Conservation (phyloP, 1,140 invertebrate genomes). For the Parasteatoda tepidariorum region DNA sequence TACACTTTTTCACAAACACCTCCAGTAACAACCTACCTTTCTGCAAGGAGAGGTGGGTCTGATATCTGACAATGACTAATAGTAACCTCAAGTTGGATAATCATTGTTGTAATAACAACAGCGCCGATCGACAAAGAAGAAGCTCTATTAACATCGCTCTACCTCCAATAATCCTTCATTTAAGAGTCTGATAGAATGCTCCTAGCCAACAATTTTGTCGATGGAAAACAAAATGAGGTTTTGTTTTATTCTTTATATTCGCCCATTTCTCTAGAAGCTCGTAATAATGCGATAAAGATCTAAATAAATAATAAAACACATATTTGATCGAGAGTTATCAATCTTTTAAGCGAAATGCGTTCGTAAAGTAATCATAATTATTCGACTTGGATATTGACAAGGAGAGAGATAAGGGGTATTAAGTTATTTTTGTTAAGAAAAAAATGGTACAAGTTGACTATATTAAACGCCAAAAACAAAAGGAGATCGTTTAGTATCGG, state of each 20-base stretch:
- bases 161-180: constrained; percentile 29
- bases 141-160: constrained; percentile 20
- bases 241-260: not conserved
- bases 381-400: too few species aligned
- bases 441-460: too few species aligned
- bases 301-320: constrained; percentile 55
- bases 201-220: not conserved
- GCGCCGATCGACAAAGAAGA: not conserved
- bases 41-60: constrained; percentile 22
- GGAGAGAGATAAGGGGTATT: too few species aligned
- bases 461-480: too few species aligned
- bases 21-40: not conserved
- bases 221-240: not conserved
- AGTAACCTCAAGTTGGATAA: not conserved
- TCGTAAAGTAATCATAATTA: constrained; percentile 50
- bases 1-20: too few species aligned
- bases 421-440: too few species aligned
- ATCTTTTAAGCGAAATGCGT: constrained; percentile 24
- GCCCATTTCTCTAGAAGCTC: not conserved
- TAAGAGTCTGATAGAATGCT: not conserved
- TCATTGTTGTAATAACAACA: constrained; percentile 43
- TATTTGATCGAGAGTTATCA: constrained; percentile 37
- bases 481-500: too few species aligned
- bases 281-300: constrained; percentile 50
- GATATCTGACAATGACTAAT: constrained; percentile 21